phyloP scores from a whole-genome alignment of 2,888 invertebrate species.

The Cartodere bifasciata region DNA sequence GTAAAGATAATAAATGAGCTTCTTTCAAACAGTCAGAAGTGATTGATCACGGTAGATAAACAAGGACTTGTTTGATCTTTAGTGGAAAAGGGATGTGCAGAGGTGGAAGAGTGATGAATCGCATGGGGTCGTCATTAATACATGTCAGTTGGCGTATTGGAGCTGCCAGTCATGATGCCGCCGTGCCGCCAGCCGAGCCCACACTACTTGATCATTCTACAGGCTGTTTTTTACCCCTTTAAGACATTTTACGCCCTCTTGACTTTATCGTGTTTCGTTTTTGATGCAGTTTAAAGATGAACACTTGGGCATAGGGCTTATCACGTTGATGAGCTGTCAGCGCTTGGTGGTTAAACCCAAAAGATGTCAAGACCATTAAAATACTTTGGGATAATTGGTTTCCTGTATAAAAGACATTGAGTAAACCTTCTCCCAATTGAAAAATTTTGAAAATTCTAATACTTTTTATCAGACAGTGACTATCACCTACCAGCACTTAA shows the following conservation, averaged over 20 bases:
- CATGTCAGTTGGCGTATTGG: conserved; percentile 35
- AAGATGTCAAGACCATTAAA: too few species aligned
- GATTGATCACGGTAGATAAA: conserved; percentile 37
- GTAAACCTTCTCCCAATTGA: too few species aligned
- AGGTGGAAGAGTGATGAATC: conserved; percentile 37
- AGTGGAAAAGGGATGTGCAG: conserved; percentile 26
- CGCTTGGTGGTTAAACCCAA: too few species aligned
- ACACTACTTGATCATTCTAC: conserved; percentile 19
- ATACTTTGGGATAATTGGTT: too few species aligned
- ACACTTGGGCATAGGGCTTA: too few species aligned
- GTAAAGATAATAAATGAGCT: conserved; percentile 37
- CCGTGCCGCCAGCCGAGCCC: conserved; percentile 19
- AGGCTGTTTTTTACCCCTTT: conserved; percentile 18
- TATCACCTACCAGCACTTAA: too few species aligned
- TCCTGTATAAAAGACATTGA: too few species aligned
- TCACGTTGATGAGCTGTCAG: too few species aligned
- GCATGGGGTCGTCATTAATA: conserved; percentile 36
- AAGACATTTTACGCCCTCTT: conserved; percentile 17
- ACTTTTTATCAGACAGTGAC: too few species aligned
- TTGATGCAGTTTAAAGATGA: too few species aligned
- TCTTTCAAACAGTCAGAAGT: conserved; percentile 37
- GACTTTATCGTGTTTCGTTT: too few species aligned
- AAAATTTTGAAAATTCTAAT: too few species aligned
- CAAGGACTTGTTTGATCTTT: conserved; percentile 36
- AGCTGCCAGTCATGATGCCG: conserved; percentile 35